These are phyloP conservation scores for Drosophila repleta DNA, from an alignment of 1,140 invertebrate species.

Conservation along the genomic window DNA sequence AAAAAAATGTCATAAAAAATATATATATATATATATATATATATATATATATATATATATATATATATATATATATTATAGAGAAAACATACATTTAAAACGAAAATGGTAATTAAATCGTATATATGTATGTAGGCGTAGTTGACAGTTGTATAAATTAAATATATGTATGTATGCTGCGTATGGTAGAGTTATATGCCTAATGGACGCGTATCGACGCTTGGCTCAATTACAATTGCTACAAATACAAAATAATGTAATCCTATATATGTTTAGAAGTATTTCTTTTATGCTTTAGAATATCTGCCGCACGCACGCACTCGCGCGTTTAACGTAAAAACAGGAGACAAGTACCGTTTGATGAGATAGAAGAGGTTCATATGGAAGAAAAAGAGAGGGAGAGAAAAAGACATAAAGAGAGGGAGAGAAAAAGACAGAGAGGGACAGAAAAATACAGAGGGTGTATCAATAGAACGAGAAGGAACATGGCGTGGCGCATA, in stretches of 20 bases:
- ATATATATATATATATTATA: not conserved
- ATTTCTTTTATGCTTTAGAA: conserved; percentile 17
- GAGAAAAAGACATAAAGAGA: not conserved
- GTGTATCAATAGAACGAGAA: conserved; percentile 4
- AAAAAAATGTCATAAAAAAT: conserved; percentile 7
- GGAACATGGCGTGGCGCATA: conserved; percentile 6
- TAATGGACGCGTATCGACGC: conserved; percentile 34
- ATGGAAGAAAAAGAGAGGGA: not conserved
- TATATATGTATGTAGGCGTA: conserved; percentile 14
- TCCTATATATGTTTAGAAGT: conserved; percentile 36
- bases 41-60: not conserved
- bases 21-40: not conserved
- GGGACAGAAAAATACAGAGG: conserved; percentile 1
- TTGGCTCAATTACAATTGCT: conserved; percentile 45
- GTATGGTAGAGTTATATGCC: conserved; percentile 25
- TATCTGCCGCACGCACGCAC: conserved; percentile 2
- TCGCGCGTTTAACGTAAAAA: not conserved
- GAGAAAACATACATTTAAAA: conserved; percentile 1
- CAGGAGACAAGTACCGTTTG: not conserved
- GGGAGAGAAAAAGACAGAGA: not conserved
- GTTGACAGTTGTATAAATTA: conserved; percentile 2
- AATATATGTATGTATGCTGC: conserved; percentile 20
- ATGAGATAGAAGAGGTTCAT: not conserved
- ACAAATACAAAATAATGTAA: conserved; percentile 40
- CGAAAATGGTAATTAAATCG: not conserved